A percentile compares a stretch with the other conserved stretches of the same genome.
Conservation (phyloP, 2,113 vertebrate genomes). For the Phalacrocorax pelagicus region DNA sequence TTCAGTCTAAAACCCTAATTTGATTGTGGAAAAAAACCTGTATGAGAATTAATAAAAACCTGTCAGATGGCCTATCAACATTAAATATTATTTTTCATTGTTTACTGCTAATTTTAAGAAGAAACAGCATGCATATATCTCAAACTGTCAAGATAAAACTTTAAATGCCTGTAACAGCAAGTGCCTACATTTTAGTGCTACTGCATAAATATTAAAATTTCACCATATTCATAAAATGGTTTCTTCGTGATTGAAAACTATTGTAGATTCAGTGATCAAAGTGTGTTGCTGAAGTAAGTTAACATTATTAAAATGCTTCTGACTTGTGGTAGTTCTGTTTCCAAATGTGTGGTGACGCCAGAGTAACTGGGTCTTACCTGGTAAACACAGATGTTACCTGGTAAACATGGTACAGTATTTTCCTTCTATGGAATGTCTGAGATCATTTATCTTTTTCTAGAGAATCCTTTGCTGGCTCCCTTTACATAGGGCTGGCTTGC, state of each 20-base stretch:
- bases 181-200: background rate
- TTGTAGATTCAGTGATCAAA: background rate
- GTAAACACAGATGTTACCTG: too few species aligned
- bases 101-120: background rate
- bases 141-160: background rate
- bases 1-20: background rate
- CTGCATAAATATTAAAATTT: background rate
- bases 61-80: background rate
- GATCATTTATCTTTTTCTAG: background rate
- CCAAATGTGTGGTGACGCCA: background rate
- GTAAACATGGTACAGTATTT: background rate
- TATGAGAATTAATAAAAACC: background rate
- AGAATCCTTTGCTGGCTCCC: background rate
- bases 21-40: background rate
- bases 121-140: background rate
- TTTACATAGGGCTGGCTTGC: background rate
- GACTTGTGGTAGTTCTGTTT: background rate
- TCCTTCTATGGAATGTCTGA: background rate
- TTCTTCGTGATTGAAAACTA: background rate
- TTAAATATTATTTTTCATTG: background rate
- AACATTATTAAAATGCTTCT: background rate
- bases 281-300: background rate
- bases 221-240: background rate
- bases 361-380: background rate
- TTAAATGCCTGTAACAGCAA: background rate